Evolutionary conservation across 2,888 invertebrate species (phyloP), one percentile per base, ranked within the genome.

Genomic region (Thalpophila matura): DNA sequence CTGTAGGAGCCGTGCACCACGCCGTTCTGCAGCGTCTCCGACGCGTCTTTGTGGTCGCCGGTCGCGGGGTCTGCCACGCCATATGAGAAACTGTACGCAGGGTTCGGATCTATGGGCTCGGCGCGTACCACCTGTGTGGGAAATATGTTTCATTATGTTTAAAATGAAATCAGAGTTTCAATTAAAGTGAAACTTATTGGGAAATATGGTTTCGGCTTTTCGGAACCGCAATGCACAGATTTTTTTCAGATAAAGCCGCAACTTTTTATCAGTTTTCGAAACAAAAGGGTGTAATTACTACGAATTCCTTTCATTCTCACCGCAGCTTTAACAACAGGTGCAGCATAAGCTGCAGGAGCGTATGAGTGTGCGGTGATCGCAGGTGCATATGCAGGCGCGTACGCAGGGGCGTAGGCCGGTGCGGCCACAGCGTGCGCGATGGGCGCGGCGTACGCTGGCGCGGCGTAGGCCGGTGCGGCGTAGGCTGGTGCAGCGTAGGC

Each of bases 1-100:
- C 95, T 95, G 87, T 95, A 95, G 12, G 93, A 92, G 65, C 95
- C 95, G 80, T 95, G 95, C 16, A 95, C 95, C 9, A 95, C 95
- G 51, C 95, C 95, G 82, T 95, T 94, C 86, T 95, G 93, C 22
- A 95, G 86, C 10, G 94, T 92, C 83, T 95, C 95, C 4, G 92
- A 75, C 0, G 94, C 95, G 78, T 94, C 93, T 77, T 95, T 95
- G 74, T 95, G 94, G 85, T 95, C 95, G 0, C 95, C 95, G 12
- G 95, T 95, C 35, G 90, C 79, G 0, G 95, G 95, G 79, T 95
- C 95, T 0, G 92, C 86, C 14, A 95, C 95, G 4, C 95, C 95
- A 81, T 95, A 95, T 0, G 95, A 91, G 89, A 93, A 95, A 79
- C 92, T 92, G 87, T 95, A 95, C 3, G 95, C 93, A 12, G 95